phyloP scores from a whole-genome alignment of 2,888 invertebrate species.

The Laothoe populi region DNA sequence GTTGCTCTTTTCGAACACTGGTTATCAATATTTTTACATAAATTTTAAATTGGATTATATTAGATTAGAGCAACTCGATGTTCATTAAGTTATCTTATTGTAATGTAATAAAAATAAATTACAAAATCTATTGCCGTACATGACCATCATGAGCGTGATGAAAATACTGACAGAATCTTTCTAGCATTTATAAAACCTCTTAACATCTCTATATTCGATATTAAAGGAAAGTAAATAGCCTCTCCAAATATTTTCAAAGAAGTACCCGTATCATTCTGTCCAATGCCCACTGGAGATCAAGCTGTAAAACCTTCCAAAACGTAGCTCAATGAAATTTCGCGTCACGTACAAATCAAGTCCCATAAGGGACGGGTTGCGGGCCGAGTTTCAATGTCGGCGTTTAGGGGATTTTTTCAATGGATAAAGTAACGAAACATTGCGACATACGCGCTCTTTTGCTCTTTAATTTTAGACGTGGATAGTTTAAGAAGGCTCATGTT shows the following conservation, averaged over 20 bases:
- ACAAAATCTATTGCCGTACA: too few relatives aligned
- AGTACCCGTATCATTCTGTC: conserved; percentile 52
- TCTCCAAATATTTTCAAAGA: not conserved
- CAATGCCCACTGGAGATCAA: conserved; percentile 59
- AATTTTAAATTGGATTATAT: too few relatives aligned
- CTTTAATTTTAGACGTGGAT: conserved; percentile 73
- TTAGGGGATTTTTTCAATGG: conserved; percentile 49
- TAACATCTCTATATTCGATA: too few relatives aligned
- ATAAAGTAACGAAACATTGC: conserved; percentile 55
- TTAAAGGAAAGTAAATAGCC: too few relatives aligned
- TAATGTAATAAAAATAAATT: too few relatives aligned
- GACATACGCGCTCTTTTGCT: conserved; percentile 59
- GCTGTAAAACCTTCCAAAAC: conserved; percentile 62
- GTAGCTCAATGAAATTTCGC: conserved; percentile 60
- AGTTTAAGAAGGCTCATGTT: conserved; percentile 59
- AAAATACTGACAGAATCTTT: too few relatives aligned
- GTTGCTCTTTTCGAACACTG: too few relatives aligned
- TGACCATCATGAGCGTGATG: too few relatives aligned
- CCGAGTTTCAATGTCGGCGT: conserved; percentile 68
- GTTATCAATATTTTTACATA: too few relatives aligned
- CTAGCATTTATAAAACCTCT: too few relatives aligned
- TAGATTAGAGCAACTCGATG: too few relatives aligned
- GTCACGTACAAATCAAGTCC: conserved; percentile 69
- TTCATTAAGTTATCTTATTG: too few relatives aligned
- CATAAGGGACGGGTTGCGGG: conserved; percentile 66